Conservation (phyloP, 1,140 invertebrate species). For the Hestina assimilis region DNA sequence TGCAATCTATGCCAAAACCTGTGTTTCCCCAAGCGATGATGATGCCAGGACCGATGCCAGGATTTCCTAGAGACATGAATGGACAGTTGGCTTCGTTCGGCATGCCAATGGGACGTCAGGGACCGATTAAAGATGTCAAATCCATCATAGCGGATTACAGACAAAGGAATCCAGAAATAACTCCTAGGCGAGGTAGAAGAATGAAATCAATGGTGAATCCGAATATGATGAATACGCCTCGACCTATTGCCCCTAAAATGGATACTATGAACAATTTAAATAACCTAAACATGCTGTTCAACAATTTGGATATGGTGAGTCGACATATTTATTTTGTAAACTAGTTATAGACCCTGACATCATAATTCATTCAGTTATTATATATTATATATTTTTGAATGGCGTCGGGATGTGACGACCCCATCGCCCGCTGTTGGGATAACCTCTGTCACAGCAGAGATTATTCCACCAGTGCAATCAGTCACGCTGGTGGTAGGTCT, state of each 20-base stretch:
- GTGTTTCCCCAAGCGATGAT: conserved; percentile 64
- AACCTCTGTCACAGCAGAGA: too few species aligned
- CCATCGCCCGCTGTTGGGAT: too few species aligned
- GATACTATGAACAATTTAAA: conserved; percentile 60
- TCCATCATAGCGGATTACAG: conserved; percentile 91
- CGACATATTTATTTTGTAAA: not conserved
- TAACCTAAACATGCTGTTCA: conserved; percentile 68
- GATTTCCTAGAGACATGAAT: conserved; percentile 75
- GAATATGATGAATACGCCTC: conserved; percentile 62
- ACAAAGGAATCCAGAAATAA: conserved; percentile 84
- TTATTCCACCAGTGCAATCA: too few species aligned
- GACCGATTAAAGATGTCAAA: conserved; percentile 87
- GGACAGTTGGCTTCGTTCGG: conserved; percentile 64
- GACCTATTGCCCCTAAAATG: conserved; percentile 64
- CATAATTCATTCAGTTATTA: too few species aligned
- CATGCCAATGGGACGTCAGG: conserved; percentile 81
- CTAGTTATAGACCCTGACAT: not conserved
- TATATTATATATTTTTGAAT: too few species aligned
- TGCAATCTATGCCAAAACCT: conserved; percentile 67
- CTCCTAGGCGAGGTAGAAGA: conserved; percentile 82
- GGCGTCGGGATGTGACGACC: too few species aligned
- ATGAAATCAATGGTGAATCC: conserved; percentile 77
- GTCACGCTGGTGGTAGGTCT: too few species aligned
- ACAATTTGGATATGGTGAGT: conserved; percentile 74
- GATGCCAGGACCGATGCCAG: conserved; percentile 65